Conservation (phyloP, 2,797 vertebrate species). For the Amblyraja radiata region DNA sequence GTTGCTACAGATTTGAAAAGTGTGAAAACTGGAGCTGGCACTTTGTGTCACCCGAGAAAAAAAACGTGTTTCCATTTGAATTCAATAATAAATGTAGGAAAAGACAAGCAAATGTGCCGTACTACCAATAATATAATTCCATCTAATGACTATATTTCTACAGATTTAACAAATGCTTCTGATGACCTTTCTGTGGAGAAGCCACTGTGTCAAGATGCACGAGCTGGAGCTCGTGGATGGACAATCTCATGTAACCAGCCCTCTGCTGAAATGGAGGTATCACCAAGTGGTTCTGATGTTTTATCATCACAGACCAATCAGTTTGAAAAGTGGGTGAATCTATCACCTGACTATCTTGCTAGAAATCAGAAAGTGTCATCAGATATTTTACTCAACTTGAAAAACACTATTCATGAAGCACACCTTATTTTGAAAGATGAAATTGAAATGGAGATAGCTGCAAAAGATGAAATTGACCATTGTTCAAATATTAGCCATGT, state of each 20-base stretch:
- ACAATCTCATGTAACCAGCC: background rate
- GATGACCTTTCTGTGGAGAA: background rate
- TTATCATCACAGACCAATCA: background rate
- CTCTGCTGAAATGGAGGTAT: conserved; percentile 10
- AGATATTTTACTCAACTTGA: background rate
- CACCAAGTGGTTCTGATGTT: background rate
- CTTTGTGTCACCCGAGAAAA: background rate
- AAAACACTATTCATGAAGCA: background rate
- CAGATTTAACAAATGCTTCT: background rate
- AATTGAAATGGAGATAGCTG: background rate
- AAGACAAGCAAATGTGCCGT: background rate
- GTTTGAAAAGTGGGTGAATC: background rate
- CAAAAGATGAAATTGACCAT: background rate
- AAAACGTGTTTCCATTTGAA: conserved; percentile 8
- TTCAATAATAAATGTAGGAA: background rate
- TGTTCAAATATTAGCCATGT: background rate
- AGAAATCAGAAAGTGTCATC: background rate
- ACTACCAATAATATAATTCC: background rate
- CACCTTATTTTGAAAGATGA: background rate
- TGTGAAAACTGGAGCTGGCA: background rate
- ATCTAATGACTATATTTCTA: background rate
- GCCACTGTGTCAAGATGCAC: background rate
- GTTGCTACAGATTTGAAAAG: background rate
- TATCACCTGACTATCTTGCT: background rate
- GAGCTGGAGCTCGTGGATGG: background rate